phyloP scores from a whole-genome alignment of 2,797 vertebrate species.

The Gallirallus australis region DNA sequence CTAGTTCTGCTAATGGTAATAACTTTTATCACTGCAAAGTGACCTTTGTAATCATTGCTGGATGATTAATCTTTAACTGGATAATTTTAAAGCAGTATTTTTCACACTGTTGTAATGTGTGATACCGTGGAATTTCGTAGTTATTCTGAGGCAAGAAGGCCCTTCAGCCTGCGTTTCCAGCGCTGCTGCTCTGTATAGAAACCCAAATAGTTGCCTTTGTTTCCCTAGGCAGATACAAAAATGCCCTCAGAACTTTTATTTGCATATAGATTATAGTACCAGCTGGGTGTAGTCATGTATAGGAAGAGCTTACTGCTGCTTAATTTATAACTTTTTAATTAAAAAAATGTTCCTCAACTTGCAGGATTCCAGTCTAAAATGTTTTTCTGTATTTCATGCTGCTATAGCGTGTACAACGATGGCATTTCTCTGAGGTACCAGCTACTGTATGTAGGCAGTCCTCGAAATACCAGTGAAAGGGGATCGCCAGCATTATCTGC shows the following conservation, averaged over 20 bases:
- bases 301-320: conserved; percentile 28
- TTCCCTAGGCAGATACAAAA: conserved; percentile 40
- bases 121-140: not conserved
- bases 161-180: not conserved
- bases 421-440: not conserved
- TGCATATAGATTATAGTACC: conserved; percentile 58
- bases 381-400: not conserved
- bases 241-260: conserved; percentile 57
- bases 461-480: not conserved
- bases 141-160: not conserved
- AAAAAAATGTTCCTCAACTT: not conserved
- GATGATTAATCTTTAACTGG: conserved; percentile 68
- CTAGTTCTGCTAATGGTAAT: conserved; percentile 12
- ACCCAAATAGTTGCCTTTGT: not conserved
- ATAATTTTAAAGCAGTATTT: conserved; percentile 59
- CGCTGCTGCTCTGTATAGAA: not conserved
- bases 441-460: not conserved
- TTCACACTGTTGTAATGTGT: not conserved
- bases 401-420: not conserved
- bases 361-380: not conserved
- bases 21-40: conserved; percentile 50
- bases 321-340: conserved; percentile 58
- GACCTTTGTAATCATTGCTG: conserved; percentile 65
- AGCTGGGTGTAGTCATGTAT: not conserved
- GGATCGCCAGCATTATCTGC: conserved; percentile 40